Evolutionary conservation across 1,140 invertebrate genomes (phyloP).

Genomic region (Drosophila erecta): DNA sequence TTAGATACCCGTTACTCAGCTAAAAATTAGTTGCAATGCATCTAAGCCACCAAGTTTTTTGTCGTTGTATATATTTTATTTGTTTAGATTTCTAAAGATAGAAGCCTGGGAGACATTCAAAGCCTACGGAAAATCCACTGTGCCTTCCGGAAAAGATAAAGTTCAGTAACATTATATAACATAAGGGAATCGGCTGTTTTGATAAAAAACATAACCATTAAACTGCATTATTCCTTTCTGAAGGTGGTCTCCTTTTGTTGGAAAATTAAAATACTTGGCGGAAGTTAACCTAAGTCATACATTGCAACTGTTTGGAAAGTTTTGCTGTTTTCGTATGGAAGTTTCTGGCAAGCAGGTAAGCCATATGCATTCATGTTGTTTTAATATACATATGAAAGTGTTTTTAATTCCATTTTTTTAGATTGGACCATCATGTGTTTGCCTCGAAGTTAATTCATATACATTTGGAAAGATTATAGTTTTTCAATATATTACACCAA

Average conservation of each 20-base stretch:
- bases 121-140: too few species aligned
- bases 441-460: slow-evolving; percentile 87
- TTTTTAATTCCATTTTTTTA: slow-evolving; percentile 72
- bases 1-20: too few species aligned
- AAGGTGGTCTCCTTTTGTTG: slow-evolving; percentile 50
- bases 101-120: too few species aligned
- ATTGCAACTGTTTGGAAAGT: slow-evolving; percentile 52
- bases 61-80: too few species aligned
- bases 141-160: too few species aligned
- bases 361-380: neutral
- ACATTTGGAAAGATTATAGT: slow-evolving; percentile 89
- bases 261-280: slow-evolving; percentile 62
- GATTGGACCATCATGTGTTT: slow-evolving; percentile 93
- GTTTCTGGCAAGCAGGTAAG: slow-evolving; percentile 64
- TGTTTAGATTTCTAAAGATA: too few species aligned
- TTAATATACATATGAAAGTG: neutral
- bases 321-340: slow-evolving; percentile 60
- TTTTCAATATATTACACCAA: slow-evolving; percentile 92
- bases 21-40: too few species aligned
- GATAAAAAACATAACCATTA: too few species aligned
- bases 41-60: too few species aligned
- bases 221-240: too few species aligned
- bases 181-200: too few species aligned
- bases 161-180: too few species aligned
- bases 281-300: slow-evolving; percentile 58